Conservation (phyloP, 2,888 invertebrate species). For the Protonemura montana region DNA sequence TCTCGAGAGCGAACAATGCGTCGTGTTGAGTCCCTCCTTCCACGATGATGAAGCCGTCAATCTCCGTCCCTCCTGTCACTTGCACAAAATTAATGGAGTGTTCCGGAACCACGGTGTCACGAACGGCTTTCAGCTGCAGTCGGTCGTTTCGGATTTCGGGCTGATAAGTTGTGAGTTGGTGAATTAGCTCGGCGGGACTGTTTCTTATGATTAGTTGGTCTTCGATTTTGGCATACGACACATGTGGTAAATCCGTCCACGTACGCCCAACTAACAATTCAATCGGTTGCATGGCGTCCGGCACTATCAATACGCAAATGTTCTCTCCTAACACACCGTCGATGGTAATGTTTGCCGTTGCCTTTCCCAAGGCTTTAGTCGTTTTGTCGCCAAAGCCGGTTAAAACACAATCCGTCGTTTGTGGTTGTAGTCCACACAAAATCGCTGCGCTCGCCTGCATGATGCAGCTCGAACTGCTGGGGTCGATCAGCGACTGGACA, state of each 20-base stretch:
- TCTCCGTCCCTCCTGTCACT: no score
- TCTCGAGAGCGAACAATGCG: no score
- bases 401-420: not conserved
- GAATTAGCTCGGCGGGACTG: not conserved
- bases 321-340: constrained; percentile 1
- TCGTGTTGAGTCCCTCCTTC: no score
- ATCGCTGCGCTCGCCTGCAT: constrained; percentile 20
- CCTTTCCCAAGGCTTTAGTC: constrained; percentile 14
- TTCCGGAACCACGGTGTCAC: no score
- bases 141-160: not conserved
- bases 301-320: not conserved
- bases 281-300: not conserved
- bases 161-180: not conserved
- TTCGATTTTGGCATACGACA: not conserved
- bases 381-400: constrained; percentile 10
- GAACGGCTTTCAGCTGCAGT: no score
- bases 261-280: not conserved
- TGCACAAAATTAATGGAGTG: no score
- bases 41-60: no score
- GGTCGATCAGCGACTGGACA: constrained; percentile 15
- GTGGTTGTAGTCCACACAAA: not conserved
- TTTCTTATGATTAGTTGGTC: not conserved
- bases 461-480: constrained; percentile 18
- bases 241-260: not conserved
- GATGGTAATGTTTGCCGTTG: not conserved